Base-by-base conservation (phyloP, 1,140 invertebrate species). In the Listronotus bonariensis region DNA sequence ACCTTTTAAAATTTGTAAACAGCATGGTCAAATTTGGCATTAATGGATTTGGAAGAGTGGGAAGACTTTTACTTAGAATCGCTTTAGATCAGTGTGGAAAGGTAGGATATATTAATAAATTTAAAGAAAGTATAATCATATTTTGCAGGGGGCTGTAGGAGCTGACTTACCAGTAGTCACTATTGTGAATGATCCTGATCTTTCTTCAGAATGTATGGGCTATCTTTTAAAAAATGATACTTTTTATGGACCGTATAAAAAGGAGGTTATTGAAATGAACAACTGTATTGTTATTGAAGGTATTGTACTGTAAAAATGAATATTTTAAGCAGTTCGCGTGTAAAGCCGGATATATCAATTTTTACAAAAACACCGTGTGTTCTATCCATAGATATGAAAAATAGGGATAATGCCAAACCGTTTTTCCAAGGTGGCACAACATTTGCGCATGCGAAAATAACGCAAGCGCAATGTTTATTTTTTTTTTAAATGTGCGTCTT, bases 11-110 rank as follows among this genome's bases (percentile, higher is more conserved):
- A 10, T 36, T 36, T 36, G 2, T 4, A 7, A 7, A 56, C 26
- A 20, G 26, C 20, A 67, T 67, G 65, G 58, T 57, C n/a, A 67
- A 55, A 56, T 56, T 67, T 49, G 65, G 65, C 17, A 56, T 67
- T 40, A 67, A 67, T 52, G 65, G 65, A 6, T 67, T 67, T 52
- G 65, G 65, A 56, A 61, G 65, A 52, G 15, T 67, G 10, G 65
- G 65, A 40, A 55, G 58, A 32, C 65, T 61, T 18, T 51, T 67
- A 46, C 18, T 67, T 32, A 43, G 52, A 38, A 56, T 67, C 51
- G 58, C 53, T 26, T 34, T 67, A 15, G 48, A 67, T 11, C 31
- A 56, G 32, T 67, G 58, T 38, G 52, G 52, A 11, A 54, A 61
- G 53, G 65, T 67, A 62, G 8, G 8, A 12, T 7, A 31, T 45